phyloP scores from a whole-genome alignment of 2,113 vertebrate species.

The Micronycteris hirsuta region DNA sequence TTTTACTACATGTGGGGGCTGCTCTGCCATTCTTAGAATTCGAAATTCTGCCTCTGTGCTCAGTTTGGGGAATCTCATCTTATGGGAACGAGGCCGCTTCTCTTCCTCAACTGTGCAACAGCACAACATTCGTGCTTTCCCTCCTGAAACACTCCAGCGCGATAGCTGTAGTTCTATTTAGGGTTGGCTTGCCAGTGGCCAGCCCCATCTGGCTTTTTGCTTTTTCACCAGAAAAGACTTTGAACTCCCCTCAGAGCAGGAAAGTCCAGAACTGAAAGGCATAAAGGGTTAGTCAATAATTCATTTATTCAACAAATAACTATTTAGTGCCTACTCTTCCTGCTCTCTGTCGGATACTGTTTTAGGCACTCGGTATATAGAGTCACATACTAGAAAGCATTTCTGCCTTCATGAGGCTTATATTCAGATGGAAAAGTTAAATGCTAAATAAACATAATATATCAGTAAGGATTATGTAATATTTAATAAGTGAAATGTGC shows the following conservation, averaged over 20 bases:
- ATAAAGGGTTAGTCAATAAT: neutral
- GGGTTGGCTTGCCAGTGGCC: neutral
- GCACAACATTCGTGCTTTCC: neutral
- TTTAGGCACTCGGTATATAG: neutral
- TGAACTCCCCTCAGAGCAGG: neutral
- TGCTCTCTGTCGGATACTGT: neutral
- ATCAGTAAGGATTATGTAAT: neutral
- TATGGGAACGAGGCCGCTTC: neutral
- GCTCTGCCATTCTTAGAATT: neutral
- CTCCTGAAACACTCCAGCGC: neutral
- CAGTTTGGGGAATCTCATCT: neutral
- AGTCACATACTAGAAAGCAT: neutral
- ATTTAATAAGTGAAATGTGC: neutral
- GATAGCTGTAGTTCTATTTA: neutral
- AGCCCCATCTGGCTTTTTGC: neutral
- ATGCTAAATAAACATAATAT: neutral
- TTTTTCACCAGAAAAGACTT: neutral
- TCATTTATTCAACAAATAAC: neutral
- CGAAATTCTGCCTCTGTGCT: neutral
- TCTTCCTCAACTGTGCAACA: neutral
- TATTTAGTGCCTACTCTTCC: neutral
- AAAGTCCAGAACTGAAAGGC: neutral
- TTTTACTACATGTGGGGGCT: neutral
- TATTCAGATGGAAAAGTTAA: neutral
- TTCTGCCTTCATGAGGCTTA: neutral